These are phyloP conservation scores for Theropithecus gelada DNA, from an alignment of 2,113 vertebrate genomes.

Conservation along the genomic window DNA sequence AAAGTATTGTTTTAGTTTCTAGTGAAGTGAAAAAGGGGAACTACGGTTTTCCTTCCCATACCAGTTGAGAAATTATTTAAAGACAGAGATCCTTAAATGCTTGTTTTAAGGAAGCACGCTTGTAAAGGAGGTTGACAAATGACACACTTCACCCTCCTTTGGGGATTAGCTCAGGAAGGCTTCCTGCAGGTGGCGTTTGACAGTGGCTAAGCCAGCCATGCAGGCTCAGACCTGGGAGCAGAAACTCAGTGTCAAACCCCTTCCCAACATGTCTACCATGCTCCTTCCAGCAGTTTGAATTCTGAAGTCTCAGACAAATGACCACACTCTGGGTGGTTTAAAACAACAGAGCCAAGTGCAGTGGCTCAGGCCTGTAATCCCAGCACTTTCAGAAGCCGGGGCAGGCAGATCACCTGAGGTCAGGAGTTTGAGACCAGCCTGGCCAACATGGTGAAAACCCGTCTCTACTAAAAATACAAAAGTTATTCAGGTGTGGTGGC, in stretches of 20 bases:
- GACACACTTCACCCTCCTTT: not conserved
- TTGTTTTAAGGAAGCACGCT: not conserved
- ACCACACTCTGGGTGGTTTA: not conserved
- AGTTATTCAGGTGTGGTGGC: too few species aligned
- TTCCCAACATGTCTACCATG: accelerated
- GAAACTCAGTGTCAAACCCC: not conserved
- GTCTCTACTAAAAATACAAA: too few species aligned
- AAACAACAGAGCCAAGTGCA: not conserved
- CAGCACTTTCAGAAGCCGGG: too few species aligned
- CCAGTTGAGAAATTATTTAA: not conserved
- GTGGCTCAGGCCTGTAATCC: too few species aligned
- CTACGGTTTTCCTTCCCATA: not conserved
- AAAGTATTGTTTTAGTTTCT: not conserved
- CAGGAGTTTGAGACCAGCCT: too few species aligned
- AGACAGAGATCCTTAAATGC: not conserved
- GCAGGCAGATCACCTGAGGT: too few species aligned
- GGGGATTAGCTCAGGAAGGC: not conserved
- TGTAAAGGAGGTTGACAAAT: not conserved
- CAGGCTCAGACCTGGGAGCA: not conserved
- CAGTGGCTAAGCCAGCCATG: not conserved
- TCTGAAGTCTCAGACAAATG: accelerated
- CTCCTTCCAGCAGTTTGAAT: not conserved
- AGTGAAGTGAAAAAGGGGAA: constrained; percentile 17
- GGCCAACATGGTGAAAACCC: too few species aligned
- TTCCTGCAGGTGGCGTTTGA: not conserved